These are phyloP conservation scores for Ophion costatus DNA, from an alignment of 2,888 invertebrate genomes.

Conservation along the genomic window DNA sequence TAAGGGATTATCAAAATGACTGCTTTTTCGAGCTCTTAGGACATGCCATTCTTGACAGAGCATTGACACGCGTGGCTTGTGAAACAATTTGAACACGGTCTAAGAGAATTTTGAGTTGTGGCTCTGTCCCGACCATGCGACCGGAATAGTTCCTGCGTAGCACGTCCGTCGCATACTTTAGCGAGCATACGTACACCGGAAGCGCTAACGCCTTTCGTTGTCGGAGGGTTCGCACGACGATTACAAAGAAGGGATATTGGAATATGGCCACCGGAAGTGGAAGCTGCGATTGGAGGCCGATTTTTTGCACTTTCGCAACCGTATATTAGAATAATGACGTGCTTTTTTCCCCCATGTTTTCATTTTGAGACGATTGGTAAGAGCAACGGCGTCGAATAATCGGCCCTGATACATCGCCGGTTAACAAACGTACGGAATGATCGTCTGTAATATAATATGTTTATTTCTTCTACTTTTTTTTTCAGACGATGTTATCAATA, in stretches of 20 bases:
- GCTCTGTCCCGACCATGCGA: constrained; percentile 48
- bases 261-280: constrained; percentile 35
- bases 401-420: neutral
- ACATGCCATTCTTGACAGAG: neutral
- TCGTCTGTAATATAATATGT: neutral
- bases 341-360: neutral
- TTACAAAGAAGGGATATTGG: constrained; percentile 35
- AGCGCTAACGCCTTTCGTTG: constrained; percentile 52
- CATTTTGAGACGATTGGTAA: neutral
- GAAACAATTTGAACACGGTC: constrained; percentile 16
- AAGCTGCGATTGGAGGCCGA: neutral
- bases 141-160: constrained; percentile 47
- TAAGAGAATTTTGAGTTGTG: constrained; percentile 32
- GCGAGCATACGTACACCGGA: constrained; percentile 56
- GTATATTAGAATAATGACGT: neutral
- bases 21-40: neutral
- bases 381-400: neutral
- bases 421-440: neutral
- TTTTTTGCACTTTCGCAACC: neutral
- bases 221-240: constrained; percentile 26
- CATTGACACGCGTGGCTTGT: neutral
- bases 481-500: neutral
- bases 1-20: neutral
- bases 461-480: neutral
- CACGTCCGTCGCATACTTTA: constrained; percentile 48